A percentile compares a stretch with the other conserved stretches of the same genome.
These are phyloP conservation scores for Harlomillsia oculata DNA, from an alignment of 1,140 invertebrate genomes.

Conservation along the genomic window DNA sequence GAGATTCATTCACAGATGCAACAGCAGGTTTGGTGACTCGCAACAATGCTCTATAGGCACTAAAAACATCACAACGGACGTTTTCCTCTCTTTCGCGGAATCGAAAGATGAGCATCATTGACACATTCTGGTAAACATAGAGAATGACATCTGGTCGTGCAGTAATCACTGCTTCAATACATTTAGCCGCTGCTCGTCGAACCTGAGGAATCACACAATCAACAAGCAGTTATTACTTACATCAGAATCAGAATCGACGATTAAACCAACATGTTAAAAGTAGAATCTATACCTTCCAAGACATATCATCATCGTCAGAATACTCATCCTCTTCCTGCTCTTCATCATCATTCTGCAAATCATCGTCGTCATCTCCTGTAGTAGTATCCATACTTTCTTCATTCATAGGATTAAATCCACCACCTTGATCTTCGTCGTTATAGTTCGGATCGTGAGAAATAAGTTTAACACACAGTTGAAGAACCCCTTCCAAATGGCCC, in stretches of 20 bases:
- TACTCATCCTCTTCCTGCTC: constrained; percentile 84
- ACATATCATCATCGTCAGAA: constrained; percentile 98
- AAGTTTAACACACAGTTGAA: constrained; percentile 78
- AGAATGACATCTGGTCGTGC: constrained; percentile 81
- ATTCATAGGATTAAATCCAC: constrained; percentile 41
- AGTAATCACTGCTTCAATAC: constrained; percentile 85
- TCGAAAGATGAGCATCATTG: constrained; percentile 76
- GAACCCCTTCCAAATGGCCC: constrained; percentile 38
- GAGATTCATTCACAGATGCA: constrained; percentile 41
- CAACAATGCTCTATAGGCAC: constrained; percentile 87
- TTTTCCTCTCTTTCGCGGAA: constrained; percentile 96
- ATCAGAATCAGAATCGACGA: not conserved
- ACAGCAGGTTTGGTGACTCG: constrained; percentile 70
- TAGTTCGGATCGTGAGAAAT: constrained; percentile 98
- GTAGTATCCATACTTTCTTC: constrained; percentile 52
- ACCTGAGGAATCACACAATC: constrained; percentile 39
- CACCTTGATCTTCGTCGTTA: constrained; percentile 80
- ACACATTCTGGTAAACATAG: constrained; percentile 81
- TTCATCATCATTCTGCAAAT: constrained; percentile 60
- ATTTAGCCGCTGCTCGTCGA: constrained; percentile 89
- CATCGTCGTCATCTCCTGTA: constrained; percentile 52
- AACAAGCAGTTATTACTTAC: not conserved
- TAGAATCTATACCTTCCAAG: constrained; percentile 82
- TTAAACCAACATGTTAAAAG: constrained; percentile 25
- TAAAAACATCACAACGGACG: constrained; percentile 95